Evolutionary conservation across 2,797 vertebrate genomes (phyloP).

Genomic region (Limnodromus scolopaceus): DNA sequence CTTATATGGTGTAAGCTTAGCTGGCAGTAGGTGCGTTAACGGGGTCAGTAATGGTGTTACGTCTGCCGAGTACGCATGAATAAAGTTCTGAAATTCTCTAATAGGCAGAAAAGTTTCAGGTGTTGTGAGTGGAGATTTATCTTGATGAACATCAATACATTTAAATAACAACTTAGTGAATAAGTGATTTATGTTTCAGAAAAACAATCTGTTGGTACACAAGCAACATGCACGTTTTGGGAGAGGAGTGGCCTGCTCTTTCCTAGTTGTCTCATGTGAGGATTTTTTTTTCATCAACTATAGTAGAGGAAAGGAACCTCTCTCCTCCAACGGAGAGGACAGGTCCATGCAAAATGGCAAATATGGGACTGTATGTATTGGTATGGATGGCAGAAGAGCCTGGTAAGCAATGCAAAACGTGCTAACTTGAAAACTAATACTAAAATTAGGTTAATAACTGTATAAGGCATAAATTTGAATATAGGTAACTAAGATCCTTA

Average conservation of each 20-base stretch:
- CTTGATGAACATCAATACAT: background rate
- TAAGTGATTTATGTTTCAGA: background rate
- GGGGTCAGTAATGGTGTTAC: background rate
- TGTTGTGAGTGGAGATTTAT: background rate
- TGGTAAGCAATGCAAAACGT: background rate
- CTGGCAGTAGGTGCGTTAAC: background rate
- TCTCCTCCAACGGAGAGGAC: background rate
- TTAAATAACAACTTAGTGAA: background rate
- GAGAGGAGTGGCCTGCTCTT: background rate
- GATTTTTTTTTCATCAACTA: background rate
- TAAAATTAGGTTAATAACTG: background rate
- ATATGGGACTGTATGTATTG: background rate
- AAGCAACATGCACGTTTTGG: accelerated
- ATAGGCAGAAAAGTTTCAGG: background rate
- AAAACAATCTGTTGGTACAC: background rate
- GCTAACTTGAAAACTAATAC: background rate
- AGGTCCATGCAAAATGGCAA: background rate
- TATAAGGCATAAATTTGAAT: background rate
- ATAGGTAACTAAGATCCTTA: background rate
- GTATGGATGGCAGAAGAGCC: background rate
- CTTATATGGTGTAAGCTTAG: background rate
- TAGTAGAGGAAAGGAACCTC: background rate
- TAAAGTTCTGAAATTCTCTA: constrained; percentile 1
- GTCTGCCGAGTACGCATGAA: background rate
- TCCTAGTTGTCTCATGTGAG: background rate